A percentile compares a stretch with the other conserved stretches of the same genome.
phyloP scores from a whole-genome alignment of 1,140 invertebrate genomes.

The Babylonia areolata region DNA sequence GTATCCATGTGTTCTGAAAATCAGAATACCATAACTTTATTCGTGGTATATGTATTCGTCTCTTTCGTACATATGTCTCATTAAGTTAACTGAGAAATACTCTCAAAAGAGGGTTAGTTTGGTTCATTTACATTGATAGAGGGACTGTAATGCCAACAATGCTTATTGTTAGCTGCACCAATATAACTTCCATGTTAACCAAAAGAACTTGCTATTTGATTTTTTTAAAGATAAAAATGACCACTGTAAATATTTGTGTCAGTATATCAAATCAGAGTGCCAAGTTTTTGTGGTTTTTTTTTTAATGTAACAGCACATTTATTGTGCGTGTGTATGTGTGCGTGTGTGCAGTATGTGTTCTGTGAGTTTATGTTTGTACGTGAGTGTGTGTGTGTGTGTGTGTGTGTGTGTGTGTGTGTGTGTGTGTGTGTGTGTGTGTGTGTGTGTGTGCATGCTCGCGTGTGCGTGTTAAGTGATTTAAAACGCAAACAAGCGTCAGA shows the following conservation, averaged over 20 bases:
- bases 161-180: too few species aligned
- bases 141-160: too few species aligned
- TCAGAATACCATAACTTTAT: too few species aligned
- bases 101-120: too few species aligned
- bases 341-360: neutral
- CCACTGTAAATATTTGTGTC: neutral
- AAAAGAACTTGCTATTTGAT: neutral
- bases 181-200: neutral
- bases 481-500: neutral
- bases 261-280: neutral
- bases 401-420: neutral
- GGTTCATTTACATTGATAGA: too few species aligned
- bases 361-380: neutral
- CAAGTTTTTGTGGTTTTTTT: neutral
- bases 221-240: too few species aligned
- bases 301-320: neutral
- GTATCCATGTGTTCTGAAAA: too few species aligned
- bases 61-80: too few species aligned
- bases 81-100: too few species aligned
- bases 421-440: constrained; percentile 1
- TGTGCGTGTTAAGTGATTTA: neutral
- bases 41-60: too few species aligned
- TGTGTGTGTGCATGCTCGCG: neutral
- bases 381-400: neutral
- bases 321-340: neutral